phyloP scores from a whole-genome alignment of 2,113 vertebrate genomes.

The Datnioides undecimradiatus region DNA sequence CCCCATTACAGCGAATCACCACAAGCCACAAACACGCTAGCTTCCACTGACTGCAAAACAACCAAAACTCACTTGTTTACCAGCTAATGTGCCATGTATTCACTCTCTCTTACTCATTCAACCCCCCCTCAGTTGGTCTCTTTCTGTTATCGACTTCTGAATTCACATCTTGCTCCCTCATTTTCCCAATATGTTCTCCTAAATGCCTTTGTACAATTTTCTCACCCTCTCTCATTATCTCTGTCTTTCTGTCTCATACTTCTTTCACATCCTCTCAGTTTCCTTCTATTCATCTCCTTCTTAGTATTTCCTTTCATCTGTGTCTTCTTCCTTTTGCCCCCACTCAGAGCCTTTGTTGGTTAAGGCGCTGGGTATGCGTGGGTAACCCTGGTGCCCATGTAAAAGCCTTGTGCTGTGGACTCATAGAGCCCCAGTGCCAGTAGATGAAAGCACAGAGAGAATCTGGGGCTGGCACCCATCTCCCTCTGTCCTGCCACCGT shows the following conservation, averaged over 20 bases:
- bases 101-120: conserved; percentile 52
- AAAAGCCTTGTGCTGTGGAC: conserved; percentile 73
- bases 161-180: conserved; percentile 36
- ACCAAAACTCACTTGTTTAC: conserved; percentile 84
- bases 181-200: conserved; percentile 24
- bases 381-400: conserved; percentile 82
- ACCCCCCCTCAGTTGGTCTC: conserved; percentile 3
- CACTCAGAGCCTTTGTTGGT: conserved; percentile 80
- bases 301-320: conserved; percentile 70
- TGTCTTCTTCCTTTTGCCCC: conserved; percentile 55
- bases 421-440: conserved; percentile 74
- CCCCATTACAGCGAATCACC: conserved; percentile 77
- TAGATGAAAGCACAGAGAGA: conserved; percentile 82
- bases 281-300: conserved; percentile 46
- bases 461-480: conserved; percentile 85
- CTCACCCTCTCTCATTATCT: conserved; percentile 60
- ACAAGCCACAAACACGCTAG: conserved; percentile 81
- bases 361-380: conserved; percentile 75
- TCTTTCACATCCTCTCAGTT: conserved; percentile 45
- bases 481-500: conserved; percentile 79
- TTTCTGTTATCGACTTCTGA: conserved; percentile 30
- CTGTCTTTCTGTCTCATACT: conserved; percentile 53
- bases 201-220: conserved; percentile 43
- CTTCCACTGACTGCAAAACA: conserved; percentile 79
- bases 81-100: conserved; percentile 73